Evolutionary conservation across 2,113 vertebrate genomes (phyloP), one percentile per base, ranked within the genome.

Genomic region (Mesoclemmys tuberculata): DNA sequence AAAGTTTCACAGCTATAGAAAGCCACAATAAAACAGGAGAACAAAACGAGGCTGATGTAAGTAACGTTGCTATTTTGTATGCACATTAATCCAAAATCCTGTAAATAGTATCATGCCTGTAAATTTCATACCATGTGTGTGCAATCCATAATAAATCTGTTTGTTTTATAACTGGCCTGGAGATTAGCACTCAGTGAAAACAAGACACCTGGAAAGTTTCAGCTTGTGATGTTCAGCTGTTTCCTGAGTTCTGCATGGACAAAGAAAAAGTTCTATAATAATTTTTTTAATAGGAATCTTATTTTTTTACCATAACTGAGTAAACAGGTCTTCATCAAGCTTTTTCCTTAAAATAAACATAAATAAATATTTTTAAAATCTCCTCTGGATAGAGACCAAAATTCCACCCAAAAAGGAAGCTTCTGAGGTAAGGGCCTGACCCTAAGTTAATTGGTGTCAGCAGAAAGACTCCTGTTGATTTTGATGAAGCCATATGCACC

Each of bases 1-100:
- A 88, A 41, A 6, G 31, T 41, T 41, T 80, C 1, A 1, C n/a
- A 4, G 46, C 49, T 89, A 64, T 55, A 71, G 8, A 71, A 22
- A 38, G 8, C 68, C 22, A n/a, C 3, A 26, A 19, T 38, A 21
- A n/a, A 71, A 16, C 49, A 18, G 4, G 1, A 5, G 12, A 44
- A 56, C 9, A 38, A 19, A 4, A 3, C 35, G 52, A 26, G 18
- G 80, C 2, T 18, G 0, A 0, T 46, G 35, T 74, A 35, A 7
- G 41, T 46, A 1, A 1, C 56, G 31, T 29, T 4, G 8, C 5
- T 19, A 22, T 68, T 90, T 89, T 54, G 19, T 27, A 16, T 10
- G 7, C 26, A 26, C 2, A 2, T 84, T 68, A 83, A 55, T 44
- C 54, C 26, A 12, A 7, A 64, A 24, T 44, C 92, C 87, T 90